Conservation (phyloP, 30 jellyfish, hydroid and myxozoan species). For the Aurelia sp. region DNA sequence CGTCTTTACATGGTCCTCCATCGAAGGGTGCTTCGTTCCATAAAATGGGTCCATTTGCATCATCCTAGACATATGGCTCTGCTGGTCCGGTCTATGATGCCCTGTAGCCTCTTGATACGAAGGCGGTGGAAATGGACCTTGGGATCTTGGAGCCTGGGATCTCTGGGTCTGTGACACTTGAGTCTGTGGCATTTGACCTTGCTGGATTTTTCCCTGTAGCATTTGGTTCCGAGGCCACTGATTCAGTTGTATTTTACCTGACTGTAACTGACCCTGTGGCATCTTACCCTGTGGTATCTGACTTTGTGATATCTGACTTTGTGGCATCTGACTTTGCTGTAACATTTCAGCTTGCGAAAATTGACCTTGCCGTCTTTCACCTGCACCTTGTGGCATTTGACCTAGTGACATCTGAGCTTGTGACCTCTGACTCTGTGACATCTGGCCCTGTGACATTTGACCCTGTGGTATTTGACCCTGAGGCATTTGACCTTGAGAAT, state of each 20-base stretch:
- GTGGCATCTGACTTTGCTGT: neutral
- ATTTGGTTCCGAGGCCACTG: conserved; percentile 9
- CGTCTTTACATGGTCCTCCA: conserved; percentile 9
- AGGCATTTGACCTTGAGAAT: too few species aligned
- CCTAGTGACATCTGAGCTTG: too few species aligned
- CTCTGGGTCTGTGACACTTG: conserved; percentile 2
- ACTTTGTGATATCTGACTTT: neutral
- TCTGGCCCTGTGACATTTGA: too few species aligned
- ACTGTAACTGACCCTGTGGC: conserved; percentile 2
- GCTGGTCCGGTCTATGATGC: conserved; percentile 4
- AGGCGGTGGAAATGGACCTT: conserved; percentile 8
- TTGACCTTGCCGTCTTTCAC: too few species aligned
- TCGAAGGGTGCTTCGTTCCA: neutral
- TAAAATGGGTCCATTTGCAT: neutral
- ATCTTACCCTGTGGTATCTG: conserved; percentile 2
- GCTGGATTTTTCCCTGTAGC: conserved; percentile 14
- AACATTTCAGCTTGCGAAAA: too few species aligned
- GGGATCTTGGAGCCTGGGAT: conserved; percentile 20
- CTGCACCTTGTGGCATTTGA: too few species aligned
- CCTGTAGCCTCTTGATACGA: neutral
- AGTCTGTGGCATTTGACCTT: conserved; percentile 18
- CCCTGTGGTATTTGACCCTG: too few species aligned
- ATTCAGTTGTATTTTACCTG: neutral
- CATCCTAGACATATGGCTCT: neutral
- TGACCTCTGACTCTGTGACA: too few species aligned